Conservation (phyloP, 2,113 vertebrate genomes). For the Alouatta palliata region DNA sequence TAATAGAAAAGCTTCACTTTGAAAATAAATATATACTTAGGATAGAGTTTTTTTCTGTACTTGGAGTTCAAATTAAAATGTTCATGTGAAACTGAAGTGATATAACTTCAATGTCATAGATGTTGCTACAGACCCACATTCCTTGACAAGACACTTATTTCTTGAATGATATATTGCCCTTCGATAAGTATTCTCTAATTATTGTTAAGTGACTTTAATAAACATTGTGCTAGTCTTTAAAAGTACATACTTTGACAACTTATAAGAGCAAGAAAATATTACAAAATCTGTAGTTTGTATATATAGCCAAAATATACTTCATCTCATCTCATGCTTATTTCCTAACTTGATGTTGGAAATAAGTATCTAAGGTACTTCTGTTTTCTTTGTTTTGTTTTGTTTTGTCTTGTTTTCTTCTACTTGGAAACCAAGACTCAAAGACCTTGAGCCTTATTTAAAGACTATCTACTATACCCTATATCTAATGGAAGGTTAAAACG, state of each 20-base stretch:
- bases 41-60: slow-evolving; percentile 28
- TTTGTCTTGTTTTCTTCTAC: not conserved
- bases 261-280: not conserved
- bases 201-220: not conserved
- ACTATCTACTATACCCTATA: not conserved
- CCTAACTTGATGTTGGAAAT: not conserved
- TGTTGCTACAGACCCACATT: not conserved
- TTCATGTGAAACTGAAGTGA: not conserved
- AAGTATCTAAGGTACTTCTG: not conserved
- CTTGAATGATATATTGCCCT: not conserved
- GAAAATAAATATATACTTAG: slow-evolving; percentile 28
- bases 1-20: not conserved
- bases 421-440: not conserved
- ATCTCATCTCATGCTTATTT: not conserved
- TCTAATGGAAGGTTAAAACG: not conserved
- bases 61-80: slow-evolving; percentile 19
- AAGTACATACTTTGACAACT: not conserved
- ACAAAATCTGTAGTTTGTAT: not conserved
- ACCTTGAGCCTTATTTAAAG: not conserved
- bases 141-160: not conserved
- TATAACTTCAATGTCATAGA: not conserved
- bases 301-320: not conserved
- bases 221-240: not conserved
- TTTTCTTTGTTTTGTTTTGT: slow-evolving; percentile 33
- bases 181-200: not conserved